Base-by-base conservation (phyloP, 1,140 invertebrate species). In the Orchestia grillus region DNA sequence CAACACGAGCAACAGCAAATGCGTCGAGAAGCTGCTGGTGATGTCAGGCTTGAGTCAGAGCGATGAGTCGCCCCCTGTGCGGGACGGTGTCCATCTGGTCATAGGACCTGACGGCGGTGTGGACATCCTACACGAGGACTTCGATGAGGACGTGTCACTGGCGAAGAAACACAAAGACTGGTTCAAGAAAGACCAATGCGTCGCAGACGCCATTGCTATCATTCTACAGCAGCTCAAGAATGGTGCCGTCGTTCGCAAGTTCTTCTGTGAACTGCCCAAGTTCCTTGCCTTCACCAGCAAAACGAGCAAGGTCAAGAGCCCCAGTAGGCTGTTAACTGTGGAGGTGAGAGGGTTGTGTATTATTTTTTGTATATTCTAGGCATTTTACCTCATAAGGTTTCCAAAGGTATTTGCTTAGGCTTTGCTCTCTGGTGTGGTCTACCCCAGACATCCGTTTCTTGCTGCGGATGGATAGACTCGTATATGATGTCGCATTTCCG, bases 31-130 rank as follows among this genome's bases (percentile, higher is more conserved):
- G 45, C 95, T 96, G 43, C 45, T 96, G 88, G 53, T 95, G 62
- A 36, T 96, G 90, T 90, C 95, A 53, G 44, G 91, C 45, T 91
- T 96, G 15, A 53, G 62, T 45, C 53, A 45, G 57, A 91, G 40
- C 53, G 42, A 87, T 15, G 36, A 95, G 53, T 95, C 87, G 40
- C 95, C 96, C 0, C 28, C 96, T 40, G 96, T 96, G 43, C 44
- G 92, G 28, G 96, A 95, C 42, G 43, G 43, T 15, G 44, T 96
- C 11, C 47, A n/a, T 15, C 95, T 96, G 42, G n/a, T 47, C 40
- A 44, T 96, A 23, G 96, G 96, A 40, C 95, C 62, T 77, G 92
- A 96, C 42, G 96, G 96, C 0, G 96, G 96, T 41, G 57, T 96
- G n/a, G 87, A 53, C 45, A 62, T 96, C 15, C 41, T 42, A 28